Evolutionary conservation across 92 coral and sea anemone species (phyloP), one percentile per base, ranked within the genome.

Genomic region (Siderastrea radians): DNA sequence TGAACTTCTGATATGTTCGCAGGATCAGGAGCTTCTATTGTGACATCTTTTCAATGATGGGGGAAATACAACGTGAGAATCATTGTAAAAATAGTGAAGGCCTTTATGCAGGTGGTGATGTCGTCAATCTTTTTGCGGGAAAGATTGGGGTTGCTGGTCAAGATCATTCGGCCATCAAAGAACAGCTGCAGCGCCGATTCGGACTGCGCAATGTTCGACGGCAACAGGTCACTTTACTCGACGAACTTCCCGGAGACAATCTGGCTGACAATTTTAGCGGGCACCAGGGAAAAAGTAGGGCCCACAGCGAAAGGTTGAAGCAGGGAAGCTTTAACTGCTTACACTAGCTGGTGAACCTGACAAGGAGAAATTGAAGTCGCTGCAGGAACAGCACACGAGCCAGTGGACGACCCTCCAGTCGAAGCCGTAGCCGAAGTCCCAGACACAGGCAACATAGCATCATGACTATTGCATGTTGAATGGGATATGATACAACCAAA

Each of bases 1-100:
- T 19, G 64, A 90, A 85, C 19, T 90, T 90, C 15, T 89, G 93
- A 72, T 46, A 85, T 0, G 86, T 90, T 38, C 80, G 74, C 15
- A 84, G 66, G 15, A 80, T 86, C 10, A 86, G 58, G 1, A 91
- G 84, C 47, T 90, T n/a, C 11, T 65, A 65, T 9, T 19, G 70
- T 4, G 70, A 61, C 5, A 61, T 61, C 66, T 16, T 61, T 61
- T 17, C 66, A 61, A 14, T 46, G 12, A 26, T 65, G 70, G 6
- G 70, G 70, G 45, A 16, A 65, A 9, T 65, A 19, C 1, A 46
- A 65, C 9, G 70, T 65, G 1, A 65, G 45, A 26, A 65, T 19
- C 10, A 65, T n/a, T 6, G 70, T 4, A 65, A 26, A 26, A 26
- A 26, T 26, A 4, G 7, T 1, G 6, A 16, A 65, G 44, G 70